Base-by-base conservation (phyloP, 2,888 invertebrate genomes). In the Pristionchus entomophagus region DNA sequence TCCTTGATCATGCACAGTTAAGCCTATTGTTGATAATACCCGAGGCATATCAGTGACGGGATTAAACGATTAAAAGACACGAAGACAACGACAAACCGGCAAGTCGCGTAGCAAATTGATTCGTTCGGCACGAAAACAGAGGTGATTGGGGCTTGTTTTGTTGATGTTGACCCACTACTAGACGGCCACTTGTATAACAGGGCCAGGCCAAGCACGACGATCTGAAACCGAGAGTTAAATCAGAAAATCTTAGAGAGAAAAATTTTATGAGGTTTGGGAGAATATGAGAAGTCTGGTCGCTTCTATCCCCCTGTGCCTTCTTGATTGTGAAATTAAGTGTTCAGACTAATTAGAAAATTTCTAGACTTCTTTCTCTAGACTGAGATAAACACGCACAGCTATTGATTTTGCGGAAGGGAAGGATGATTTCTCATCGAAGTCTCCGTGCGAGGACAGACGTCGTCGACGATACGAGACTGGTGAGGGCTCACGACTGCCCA, bases 101-200 rank as follows among this genome's bases (percentile, higher is more conserved):
- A 82, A 19, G 82, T 82, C 26, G 82, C 56, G 32, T 82, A 82
- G 59, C 82, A 82, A 12, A 82, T 82, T 17, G 82, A 82, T 59
- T 82, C 82, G 26, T 82, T 59, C 12, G 59, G 56, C 19, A 82
- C 41, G 14, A 59, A 82, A 5, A 41, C 35, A n/a, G 56, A 59
- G 26, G 35, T 41, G 14, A 45, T 51, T 8, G 82, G 82, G 0
- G 38, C 19, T 73, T 73, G 73, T 73, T 73, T 73, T 45, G 45
- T 73, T 73, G 73, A 41, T 41, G 73, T 26, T 3, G 73, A 45
- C 45, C 73, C 73, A n/a, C 56, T 45, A 82, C 41, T 38, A 0
- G 56, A 29, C 1, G 53, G 35, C 82, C 82, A 82, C 17, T 59
- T 82, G 59, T 38, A 38, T 41, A 59, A 82, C 29, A 82, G n/a